Evolutionary conservation across 2,888 invertebrate species (phyloP), one percentile per base, ranked within the genome.

Genomic region (Cryptocephalus moraei): DNA sequence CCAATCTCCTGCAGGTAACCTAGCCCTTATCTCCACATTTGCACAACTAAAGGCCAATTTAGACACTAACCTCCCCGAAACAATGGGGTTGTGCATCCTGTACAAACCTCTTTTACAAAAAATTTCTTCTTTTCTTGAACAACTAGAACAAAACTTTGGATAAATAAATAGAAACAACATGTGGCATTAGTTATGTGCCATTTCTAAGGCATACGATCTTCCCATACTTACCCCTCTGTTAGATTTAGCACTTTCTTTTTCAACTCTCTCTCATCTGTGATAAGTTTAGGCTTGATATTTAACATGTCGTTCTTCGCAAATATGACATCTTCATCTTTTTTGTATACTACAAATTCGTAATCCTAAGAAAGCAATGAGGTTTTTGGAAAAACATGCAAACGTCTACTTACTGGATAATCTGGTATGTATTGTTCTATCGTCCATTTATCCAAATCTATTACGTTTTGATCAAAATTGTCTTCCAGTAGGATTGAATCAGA

Each of bases 371-470:
- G 32, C n/a, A n/a, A 12, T 36, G 42, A 42, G 22, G 9, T 41
- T 36, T 33, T 43, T 48, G 32, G 12, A 46, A 32, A 43, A 43
- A 43, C 9, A 44, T 13, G 12, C 12, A 36, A 36, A 6, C 12
- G n/a, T 39, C 39, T 45, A 56, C 57, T 66, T 58, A 74, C 76
- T 13, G 64, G 64, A 33, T 66, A 71, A 42, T 64, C 64, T 8
- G 78, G 76, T 36, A 79, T 70, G 44, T 75, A 77, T 51, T 80
- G 74, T 52, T 81, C 80, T 3, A 76, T 67, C 42, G 69, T 69
- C 82, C 82, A 82, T 43, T 72, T 61, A 1, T 65, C 65, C 33
- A 38, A 33, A 48, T 56, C 42, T 13, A 55, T 41, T 4, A 14
- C 9, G 14, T 45, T 32, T 43, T 36, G 40, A 45, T 76, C 68